A percentile compares a stretch with the other conserved stretches of the same genome.
phyloP scores from a whole-genome alignment of 2,113 vertebrate species.

The Dasyurus viverrinus region DNA sequence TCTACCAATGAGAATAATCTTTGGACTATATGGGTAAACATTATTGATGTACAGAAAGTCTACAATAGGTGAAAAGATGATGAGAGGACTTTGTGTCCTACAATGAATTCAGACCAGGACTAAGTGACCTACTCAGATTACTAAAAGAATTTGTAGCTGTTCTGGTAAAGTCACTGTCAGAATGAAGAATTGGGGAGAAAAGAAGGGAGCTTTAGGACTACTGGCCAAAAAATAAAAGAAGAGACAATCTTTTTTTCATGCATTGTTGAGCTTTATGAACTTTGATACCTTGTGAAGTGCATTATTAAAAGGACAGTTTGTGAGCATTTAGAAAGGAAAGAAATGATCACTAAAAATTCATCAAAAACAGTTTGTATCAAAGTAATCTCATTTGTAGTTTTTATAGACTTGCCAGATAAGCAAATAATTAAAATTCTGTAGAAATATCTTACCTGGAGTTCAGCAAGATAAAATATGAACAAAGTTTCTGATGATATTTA shows the following conservation, averaged over 20 bases:
- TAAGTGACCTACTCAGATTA: neutral
- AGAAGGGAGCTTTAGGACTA: neutral
- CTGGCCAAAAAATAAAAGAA: too few species aligned
- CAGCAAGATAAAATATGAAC: neutral
- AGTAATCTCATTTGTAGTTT: neutral
- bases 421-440: neutral
- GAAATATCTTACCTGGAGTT: neutral
- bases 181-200: neutral
- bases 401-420: neutral
- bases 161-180: neutral
- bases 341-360: neutral
- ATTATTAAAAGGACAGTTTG: neutral
- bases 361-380: neutral
- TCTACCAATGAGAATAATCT: neutral
- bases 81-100: neutral
- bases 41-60: neutral
- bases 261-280: neutral
- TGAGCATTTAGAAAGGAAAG: neutral
- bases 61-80: neutral
- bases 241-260: neutral
- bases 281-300: neutral
- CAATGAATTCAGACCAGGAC: neutral
- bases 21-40: neutral
- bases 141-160: neutral
- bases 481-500: neutral